A percentile compares a stretch with the other conserved stretches of the same genome.
phyloP scores from a whole-genome alignment of 2,113 vertebrate species.

The Oriolus oriolus region DNA sequence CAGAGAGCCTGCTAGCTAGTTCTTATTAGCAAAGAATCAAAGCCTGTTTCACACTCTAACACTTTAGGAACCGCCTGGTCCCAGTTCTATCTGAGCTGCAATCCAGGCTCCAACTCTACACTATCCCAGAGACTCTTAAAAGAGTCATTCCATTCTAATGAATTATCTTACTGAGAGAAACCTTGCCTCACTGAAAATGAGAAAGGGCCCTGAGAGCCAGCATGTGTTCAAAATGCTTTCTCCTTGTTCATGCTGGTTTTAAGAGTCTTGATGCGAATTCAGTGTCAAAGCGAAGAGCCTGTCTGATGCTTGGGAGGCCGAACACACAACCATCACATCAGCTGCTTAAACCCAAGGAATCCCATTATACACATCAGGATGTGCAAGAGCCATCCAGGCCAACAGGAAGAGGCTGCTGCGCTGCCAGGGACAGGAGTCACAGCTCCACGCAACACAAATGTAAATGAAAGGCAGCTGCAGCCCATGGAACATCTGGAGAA shows the following conservation, averaged over 20 bases:
- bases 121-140: neutral
- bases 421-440: neutral
- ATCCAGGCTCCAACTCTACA: neutral
- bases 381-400: neutral
- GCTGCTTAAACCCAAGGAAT: neutral
- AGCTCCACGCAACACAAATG: neutral
- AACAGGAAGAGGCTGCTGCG: neutral
- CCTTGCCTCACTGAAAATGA: neutral
- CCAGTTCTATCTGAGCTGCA: neutral
- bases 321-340: neutral
- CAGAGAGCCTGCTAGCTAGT: neutral
- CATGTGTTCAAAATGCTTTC: neutral
- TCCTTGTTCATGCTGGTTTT: neutral
- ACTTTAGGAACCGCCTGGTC: accelerated
- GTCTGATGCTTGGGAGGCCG: neutral
- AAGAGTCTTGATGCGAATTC: neutral
- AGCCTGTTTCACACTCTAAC: neutral
- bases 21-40: neutral
- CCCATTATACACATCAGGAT: neutral
- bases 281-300: neutral
- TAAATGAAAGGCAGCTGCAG: neutral
- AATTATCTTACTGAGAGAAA: neutral
- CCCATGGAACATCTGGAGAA: accelerated
- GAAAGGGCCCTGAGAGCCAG: neutral
- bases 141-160: neutral